phyloP scores from a whole-genome alignment of 2,888 invertebrate species.

The Macaria notata region DNA sequence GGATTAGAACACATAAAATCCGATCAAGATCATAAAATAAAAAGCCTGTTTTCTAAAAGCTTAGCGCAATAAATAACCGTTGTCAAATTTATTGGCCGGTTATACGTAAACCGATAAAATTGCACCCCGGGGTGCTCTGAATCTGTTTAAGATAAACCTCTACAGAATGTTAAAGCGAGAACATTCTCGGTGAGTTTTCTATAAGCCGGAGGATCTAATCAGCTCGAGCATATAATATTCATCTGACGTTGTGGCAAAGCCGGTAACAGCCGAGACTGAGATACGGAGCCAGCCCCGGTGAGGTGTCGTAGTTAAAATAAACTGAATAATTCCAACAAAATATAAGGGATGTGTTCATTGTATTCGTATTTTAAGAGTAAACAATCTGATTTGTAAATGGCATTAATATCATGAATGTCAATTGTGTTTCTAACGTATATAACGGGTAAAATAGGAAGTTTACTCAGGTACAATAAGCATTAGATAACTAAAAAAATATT shows the following conservation, averaged over 20 bases:
- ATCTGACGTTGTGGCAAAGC: conserved; percentile 38
- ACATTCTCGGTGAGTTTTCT: conserved; percentile 33
- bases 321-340: conserved; percentile 14
- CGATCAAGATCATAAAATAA: too few species aligned
- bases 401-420: too few species aligned
- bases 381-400: too few species aligned
- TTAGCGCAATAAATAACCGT: too few species aligned
- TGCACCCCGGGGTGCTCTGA: conserved; percentile 1
- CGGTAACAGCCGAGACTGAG: conserved; percentile 16
- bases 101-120: too few species aligned
- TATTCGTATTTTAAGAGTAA: too few species aligned
- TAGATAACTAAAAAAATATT: too few species aligned
- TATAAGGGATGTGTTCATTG: neutral
- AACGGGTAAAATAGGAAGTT: too few species aligned
- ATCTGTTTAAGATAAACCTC: conserved; percentile 13
- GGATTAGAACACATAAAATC: conserved; percentile 1
- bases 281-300: conserved; percentile 14
- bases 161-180: conserved; percentile 22
- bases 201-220: conserved; percentile 43
- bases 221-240: conserved; percentile 50
- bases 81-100: too few species aligned
- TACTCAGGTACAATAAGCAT: too few species aligned
- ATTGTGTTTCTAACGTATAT: too few species aligned
- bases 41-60: too few species aligned
- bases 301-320: conserved; percentile 2